Evolutionary conservation across 2,797 vertebrate species (phyloP).

Genomic region (Etheostoma perlongum): DNA sequence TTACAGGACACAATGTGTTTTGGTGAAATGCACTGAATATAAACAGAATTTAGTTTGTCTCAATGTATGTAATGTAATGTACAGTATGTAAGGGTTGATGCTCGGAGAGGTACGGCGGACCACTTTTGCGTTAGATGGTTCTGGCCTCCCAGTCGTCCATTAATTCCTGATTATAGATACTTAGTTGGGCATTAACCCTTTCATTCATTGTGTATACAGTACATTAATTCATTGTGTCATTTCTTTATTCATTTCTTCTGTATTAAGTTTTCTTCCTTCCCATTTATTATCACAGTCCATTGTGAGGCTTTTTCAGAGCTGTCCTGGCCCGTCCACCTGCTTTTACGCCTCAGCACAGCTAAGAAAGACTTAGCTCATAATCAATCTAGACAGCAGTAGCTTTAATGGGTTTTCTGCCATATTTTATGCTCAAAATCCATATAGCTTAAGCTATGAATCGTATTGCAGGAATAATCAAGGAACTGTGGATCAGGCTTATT

Average conservation of each 20-base stretch:
- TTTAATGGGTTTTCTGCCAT: conserved; percentile 51
- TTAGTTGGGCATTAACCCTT: too few species aligned
- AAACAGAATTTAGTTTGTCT: background rate
- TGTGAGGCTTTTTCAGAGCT: conserved; percentile 10
- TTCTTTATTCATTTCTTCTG: background rate
- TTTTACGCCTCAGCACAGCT: conserved; percentile 14
- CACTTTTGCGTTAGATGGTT: too few species aligned
- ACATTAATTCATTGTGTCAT: background rate
- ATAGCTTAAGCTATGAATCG: conserved; percentile 63
- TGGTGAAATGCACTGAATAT: background rate
- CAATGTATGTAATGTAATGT: too few species aligned
- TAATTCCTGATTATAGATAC: too few species aligned
- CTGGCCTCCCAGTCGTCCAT: too few species aligned
- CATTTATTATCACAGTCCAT: conserved; percentile 14
- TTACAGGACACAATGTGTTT: conserved; percentile 4
- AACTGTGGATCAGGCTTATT: conserved; percentile 59
- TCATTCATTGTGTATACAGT: background rate
- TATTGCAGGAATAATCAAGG: conserved; percentile 60
- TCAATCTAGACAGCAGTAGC: conserved; percentile 46
- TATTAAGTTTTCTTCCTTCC: background rate
- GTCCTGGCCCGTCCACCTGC: conserved; percentile 12
- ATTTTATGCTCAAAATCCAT: conserved; percentile 59
- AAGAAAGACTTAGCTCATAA: conserved; percentile 31
- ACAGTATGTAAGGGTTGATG: too few species aligned
- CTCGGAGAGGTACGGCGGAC: too few species aligned